Base-by-base conservation (phyloP, 2,888 invertebrate genomes). In the Leptopterna dolabrata region DNA sequence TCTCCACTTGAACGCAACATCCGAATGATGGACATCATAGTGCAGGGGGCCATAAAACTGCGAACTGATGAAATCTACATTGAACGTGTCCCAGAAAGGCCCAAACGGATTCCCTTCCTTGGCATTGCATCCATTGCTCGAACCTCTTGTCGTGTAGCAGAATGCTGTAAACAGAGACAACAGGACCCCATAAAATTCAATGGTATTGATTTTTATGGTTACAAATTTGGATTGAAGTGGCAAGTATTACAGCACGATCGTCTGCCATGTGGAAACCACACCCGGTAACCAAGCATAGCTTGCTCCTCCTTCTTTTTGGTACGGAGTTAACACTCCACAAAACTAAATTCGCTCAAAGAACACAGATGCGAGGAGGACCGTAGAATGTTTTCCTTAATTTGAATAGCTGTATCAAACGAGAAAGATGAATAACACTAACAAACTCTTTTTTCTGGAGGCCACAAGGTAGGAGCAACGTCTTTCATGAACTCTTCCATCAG, bases 91-190 rank as follows among this genome's bases (percentile, higher is more conserved):
- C 99, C 99, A 99, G 92, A 99, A 99, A 24, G 99, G 97, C 0
- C 98, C 98, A 93, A 99, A 99, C 4, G 99, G 99, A 93, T 98
- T 99, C 4, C 99, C 99, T 91, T 98, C 97, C 92, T 99, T 99
- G 0, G 99, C 98, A 93, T 98, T 97, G 91, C 99, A 99, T 63
- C 92, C 91, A 90, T 92, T 93, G 90, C 91, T 91, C 24, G 90
- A 91, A 0, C 92, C 92, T 30, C 93, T 91, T 1, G 93, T 91
- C 43, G 92, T 91, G 89, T 94, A 94, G 90, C 95, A 95, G 89
- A 94, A 94, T 16, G 94, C 94, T 94, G 90, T 24, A 88, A 89
- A 89, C 63, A 24, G 51, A n/a, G 16, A n/a, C 51, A 11, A 51
- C 6, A 36, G 36, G n/a, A n/a, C n/a, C 7, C 7, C 36, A 36